phyloP scores from a whole-genome alignment of 2,797 vertebrate genomes.

The Halcyon leucocephala region DNA sequence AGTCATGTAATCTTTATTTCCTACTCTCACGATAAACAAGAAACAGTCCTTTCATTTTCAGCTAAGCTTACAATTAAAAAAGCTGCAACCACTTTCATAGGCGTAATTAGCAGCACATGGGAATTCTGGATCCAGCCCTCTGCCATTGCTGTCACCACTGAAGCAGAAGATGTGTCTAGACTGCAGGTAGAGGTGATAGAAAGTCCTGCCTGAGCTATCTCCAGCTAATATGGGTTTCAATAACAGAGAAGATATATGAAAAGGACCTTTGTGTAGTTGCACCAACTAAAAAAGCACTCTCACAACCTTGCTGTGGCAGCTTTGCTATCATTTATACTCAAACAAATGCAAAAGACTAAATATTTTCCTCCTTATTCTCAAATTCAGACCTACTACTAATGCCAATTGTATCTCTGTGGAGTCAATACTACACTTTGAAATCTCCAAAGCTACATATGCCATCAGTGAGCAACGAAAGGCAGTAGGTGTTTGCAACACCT shows the following conservation, averaged over 20 bases:
- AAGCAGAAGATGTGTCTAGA: background rate
- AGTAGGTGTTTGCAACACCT: background rate
- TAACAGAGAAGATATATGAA: background rate
- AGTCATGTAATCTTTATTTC: constrained; percentile 23
- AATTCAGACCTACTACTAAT: background rate
- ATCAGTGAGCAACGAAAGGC: background rate
- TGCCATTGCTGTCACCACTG: background rate
- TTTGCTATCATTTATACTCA: background rate
- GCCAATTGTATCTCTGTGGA: background rate
- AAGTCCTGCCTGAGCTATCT: background rate
- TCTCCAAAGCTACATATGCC: background rate
- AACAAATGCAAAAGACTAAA: background rate
- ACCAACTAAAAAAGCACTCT: background rate
- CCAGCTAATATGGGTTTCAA: background rate
- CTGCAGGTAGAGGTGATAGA: background rate
- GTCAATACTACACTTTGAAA: background rate
- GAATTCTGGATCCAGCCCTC: background rate
- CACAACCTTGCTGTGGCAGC: background rate
- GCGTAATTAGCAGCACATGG: background rate
- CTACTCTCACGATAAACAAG: constrained; percentile 27
- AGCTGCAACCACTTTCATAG: background rate
- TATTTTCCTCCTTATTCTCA: background rate
- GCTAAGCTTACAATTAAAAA: constrained; percentile 10
- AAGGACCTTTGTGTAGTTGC: background rate
- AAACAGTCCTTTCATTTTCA: constrained; percentile 13